Base-by-base conservation (phyloP, 2,888 invertebrate species). In the Sarcophaga subvicina region DNA sequence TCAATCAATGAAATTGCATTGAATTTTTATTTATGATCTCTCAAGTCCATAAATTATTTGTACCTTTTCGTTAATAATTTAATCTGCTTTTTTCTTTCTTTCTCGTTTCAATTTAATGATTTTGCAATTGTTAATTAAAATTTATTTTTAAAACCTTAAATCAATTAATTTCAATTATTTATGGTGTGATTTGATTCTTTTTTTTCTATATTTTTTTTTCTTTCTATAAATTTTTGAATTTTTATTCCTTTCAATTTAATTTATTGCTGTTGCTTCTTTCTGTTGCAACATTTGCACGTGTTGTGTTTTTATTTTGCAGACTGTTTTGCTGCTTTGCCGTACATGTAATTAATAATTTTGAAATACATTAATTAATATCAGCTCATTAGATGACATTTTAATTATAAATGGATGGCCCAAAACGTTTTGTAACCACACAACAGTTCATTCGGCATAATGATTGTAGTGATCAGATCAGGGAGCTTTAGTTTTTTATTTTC, bases 101-200 rank as follows among this genome's bases (percentile, higher is more conserved):
- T 49, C 17, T 2, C 67, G 49, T 69, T 45, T n/a, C n/a, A n/a
- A 59, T 72, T 45, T 69, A 83, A 83, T 70, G 66, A 72, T 81
- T 73, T 27, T 80, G 79, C 77, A 86, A 66, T 54, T 77, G 72
- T 80, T 87, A 81, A 87, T 79, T 81, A 84, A 84, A 84, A 84
- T 87, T 84, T 84, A 78, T 84, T 84, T 86, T 77, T 64, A 82
- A 85, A 72, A 85, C 78, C 78, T 73, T 73, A 66, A 83, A 85
- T 85, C 80, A 80, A 85, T 85, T 88, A 85, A 88, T 88, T 88
- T 85, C 73, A 83, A 83, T 88, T 85, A 85, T 85, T 88, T 82
- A 88, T 88, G 83, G 75, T 69, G 78, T 67, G 14, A 54, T 37
- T 37, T 37, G 37, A 37, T 6, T 6, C 6, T 6, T 37, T 27